A percentile compares a stretch with the other conserved stretches of the same genome.
phyloP scores from a whole-genome alignment of 2,888 invertebrate genomes.

The Holacanthella duospinosa region DNA sequence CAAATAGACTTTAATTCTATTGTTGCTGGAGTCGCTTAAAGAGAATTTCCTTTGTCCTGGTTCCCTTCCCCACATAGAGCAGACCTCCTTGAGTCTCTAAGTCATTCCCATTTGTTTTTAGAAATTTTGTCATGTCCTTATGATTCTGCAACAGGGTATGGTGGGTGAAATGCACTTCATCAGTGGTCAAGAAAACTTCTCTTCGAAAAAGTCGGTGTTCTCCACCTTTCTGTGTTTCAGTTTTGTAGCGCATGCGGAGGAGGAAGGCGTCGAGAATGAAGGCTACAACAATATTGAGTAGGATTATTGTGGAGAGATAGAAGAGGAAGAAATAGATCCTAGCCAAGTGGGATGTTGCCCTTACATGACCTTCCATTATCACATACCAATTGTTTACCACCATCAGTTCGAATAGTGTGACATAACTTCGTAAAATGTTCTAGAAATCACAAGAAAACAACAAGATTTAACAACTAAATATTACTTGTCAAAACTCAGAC shows the following conservation, averaged over 20 bases:
- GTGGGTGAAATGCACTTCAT: slow-evolving; percentile 42
- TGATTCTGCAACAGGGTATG: slow-evolving; percentile 27
- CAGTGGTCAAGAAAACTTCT: slow-evolving; percentile 40
- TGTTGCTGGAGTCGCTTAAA: too few species aligned
- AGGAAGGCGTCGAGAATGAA: slow-evolving; percentile 79
- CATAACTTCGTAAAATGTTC: slow-evolving; percentile 63
- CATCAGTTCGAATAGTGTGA: slow-evolving; percentile 77
- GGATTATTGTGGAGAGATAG: slow-evolving; percentile 77
- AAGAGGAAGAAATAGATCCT: slow-evolving; percentile 80
- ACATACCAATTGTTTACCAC: slow-evolving; percentile 85
- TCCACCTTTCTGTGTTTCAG: slow-evolving; percentile 61
- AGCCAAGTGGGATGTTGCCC: slow-evolving; percentile 56
- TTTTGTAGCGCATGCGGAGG: slow-evolving; percentile 76
- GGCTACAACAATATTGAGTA: slow-evolving; percentile 80
- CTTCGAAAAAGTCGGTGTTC: slow-evolving; percentile 60
- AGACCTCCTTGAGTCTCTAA: slow-evolving; percentile 46
- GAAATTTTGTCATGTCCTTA: slow-evolving; percentile 19
- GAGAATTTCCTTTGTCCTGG: slow-evolving; percentile 62
- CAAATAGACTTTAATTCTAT: too few species aligned
- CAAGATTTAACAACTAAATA: neutral
- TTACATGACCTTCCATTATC: slow-evolving; percentile 74
- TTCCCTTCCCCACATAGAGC: slow-evolving; percentile 60
- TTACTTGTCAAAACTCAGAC: neutral
- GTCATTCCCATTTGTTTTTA: slow-evolving; percentile 31
- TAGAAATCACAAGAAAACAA: slow-evolving; percentile 11